These are phyloP conservation scores for Hafferia zeledoni DNA, from an alignment of 2,797 vertebrate genomes.

Conservation along the genomic window DNA sequence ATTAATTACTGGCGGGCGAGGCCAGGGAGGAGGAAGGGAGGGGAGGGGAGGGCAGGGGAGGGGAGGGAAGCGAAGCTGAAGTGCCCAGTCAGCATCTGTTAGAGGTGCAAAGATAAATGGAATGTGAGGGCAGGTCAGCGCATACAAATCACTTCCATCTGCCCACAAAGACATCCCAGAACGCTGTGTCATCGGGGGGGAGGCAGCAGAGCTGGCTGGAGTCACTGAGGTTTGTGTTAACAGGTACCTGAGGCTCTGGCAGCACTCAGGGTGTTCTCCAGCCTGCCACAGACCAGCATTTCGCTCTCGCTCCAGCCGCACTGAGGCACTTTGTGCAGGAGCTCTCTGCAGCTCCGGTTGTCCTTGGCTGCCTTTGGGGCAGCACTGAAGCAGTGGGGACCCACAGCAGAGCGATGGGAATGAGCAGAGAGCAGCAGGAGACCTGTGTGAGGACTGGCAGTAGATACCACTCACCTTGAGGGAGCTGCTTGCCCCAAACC, in stretches of 20 bases:
- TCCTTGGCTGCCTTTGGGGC: neutral
- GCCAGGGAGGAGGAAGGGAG: neutral
- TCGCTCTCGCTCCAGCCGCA: rapidly evolving
- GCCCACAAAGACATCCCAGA: neutral
- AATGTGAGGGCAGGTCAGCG: constrained; percentile 10
- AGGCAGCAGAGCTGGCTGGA: neutral
- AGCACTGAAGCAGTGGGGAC: neutral
- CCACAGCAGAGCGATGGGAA: neutral
- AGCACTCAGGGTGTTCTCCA: neutral
- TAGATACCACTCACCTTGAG: neutral
- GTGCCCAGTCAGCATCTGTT: constrained; percentile 48
- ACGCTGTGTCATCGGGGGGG: neutral
- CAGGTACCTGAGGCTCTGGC: neutral
- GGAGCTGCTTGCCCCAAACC: neutral
- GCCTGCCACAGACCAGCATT: rapidly evolving
- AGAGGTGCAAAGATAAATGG: constrained; percentile 23
- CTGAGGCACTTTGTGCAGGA: rapidly evolving
- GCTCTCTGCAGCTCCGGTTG: neutral
- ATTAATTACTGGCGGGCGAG: constrained; percentile 33
- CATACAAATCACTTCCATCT: constrained; percentile 17
- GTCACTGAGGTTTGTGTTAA: neutral
- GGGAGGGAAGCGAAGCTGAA: neutral
- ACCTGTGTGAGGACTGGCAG: neutral
- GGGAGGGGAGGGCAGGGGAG: neutral
- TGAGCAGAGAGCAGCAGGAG: neutral